These are phyloP conservation scores for Catharus minimus DNA, from an alignment of 2,113 vertebrate species.

Conservation along the genomic window DNA sequence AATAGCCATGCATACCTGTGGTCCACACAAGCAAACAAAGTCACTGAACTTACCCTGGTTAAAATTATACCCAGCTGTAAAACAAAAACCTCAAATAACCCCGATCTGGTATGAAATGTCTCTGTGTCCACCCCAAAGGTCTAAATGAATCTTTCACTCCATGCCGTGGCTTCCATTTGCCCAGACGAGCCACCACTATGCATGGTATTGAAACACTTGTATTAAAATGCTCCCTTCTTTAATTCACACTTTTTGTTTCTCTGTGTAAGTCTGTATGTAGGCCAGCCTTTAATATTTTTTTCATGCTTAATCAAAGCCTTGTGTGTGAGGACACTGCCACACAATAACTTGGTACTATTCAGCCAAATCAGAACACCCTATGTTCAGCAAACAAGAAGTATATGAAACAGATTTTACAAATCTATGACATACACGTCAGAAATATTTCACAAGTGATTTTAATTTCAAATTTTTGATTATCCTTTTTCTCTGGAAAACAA, in stretches of 20 bases:
- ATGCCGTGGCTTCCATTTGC: not conserved
- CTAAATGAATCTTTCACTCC: not conserved
- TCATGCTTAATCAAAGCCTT: constrained; percentile 47
- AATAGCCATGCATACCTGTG: not conserved
- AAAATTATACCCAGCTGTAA: not conserved
- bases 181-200: not conserved
- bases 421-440: not conserved
- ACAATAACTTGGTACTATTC: not conserved
- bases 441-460: constrained; percentile 32
- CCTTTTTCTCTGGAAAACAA: constrained; percentile 7
- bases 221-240: not conserved
- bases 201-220: not conserved
- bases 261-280: not conserved
- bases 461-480: not conserved
- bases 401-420: constrained; percentile 25
- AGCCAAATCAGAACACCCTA: constrained; percentile 54
- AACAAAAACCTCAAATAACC: not conserved
- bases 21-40: not conserved
- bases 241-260: not conserved
- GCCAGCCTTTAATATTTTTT: constrained; percentile 1
- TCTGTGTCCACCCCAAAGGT: not conserved
- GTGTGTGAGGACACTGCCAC: constrained; percentile 24
- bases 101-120: not conserved
- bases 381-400: not conserved
- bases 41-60: not conserved